Evolutionary conservation across 2,797 vertebrate species (phyloP), one percentile per base, ranked within the genome.

Genomic region (Apodemus agrarius): DNA sequence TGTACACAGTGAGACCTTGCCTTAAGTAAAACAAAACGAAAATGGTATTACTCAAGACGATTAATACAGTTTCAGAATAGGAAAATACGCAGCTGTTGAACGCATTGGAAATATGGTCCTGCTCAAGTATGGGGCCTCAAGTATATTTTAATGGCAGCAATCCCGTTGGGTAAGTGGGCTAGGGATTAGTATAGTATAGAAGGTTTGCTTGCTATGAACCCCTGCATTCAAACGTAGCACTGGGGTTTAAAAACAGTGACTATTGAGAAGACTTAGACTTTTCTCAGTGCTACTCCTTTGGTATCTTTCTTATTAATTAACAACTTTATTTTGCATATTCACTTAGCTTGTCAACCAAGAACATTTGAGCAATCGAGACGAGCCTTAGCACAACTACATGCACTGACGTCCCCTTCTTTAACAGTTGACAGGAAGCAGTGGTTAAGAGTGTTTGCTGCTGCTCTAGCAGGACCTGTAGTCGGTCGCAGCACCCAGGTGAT

Each of bases 1-100:
- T 46, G 6, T 83, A 83, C 57, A 40, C 26, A 82, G 22, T 61
- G 80, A 82, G 81, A 31, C 16, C 81, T 34, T 84, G 61, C 43
- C 40, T 63, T 63, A 34, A 43, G 13, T 59, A 65, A 84, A 83
- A 84, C n/a, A 63, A 63, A 82, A 59, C 3, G 46, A 83, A 76
- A 76, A 89, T 31, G 17, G 1, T 91, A 82, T 74, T 79, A 92
- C 69, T 52, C 43, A 57, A 63, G 80, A 72, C 57, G 94, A 78
- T 94, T 87, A 97, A 90, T 93, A 61, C 22, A 90, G 0, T 78
- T 31, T 72, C 43, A 92, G 67, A 96, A 52, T 82, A 79, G 91
- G 57, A 61, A 87, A 89, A 52, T 74, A 26, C 37, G 59, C 26
- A 40, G 4, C 37, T 75, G 31, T 59, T 78, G 43, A 57, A 31